Evolutionary conservation across 2,113 vertebrate species (phyloP).

Genomic region (Solenodon paradoxus): DNA sequence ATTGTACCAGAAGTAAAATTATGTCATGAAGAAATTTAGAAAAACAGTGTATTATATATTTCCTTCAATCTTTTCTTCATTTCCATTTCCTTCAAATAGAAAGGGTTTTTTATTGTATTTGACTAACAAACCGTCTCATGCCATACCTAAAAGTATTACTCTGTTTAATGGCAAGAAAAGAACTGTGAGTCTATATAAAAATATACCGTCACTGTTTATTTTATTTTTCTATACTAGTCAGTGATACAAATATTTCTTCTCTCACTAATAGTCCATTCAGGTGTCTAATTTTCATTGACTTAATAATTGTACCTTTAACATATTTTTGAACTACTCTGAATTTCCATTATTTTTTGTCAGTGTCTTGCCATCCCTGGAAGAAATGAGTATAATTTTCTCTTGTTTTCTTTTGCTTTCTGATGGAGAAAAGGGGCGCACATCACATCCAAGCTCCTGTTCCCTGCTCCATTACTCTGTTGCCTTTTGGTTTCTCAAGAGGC

Average conservation of each 20-base stretch:
- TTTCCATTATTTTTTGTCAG: not conserved
- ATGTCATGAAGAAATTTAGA: not conserved
- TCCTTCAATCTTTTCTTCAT: not conserved
- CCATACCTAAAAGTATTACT: not conserved
- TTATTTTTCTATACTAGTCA: not conserved
- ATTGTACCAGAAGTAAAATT: not conserved
- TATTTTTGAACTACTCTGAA: not conserved
- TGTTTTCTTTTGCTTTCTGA: not conserved
- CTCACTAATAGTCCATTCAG: not conserved
- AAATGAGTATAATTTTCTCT: not conserved
- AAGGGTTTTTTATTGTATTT: not conserved
- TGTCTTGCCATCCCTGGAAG: not conserved
- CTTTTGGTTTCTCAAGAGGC: constrained; percentile 55
- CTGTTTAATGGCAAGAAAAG: not conserved
- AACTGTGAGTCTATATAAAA: not conserved
- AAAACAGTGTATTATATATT: not conserved
- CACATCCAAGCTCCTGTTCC: not conserved
- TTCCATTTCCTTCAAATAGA: not conserved
- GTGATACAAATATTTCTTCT: not conserved
- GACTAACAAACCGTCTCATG: not conserved
- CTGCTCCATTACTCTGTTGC: not conserved
- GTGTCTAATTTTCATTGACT: not conserved
- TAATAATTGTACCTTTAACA: not conserved
- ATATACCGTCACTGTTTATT: not conserved
- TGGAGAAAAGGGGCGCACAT: not conserved